Evolutionary conservation across 2,888 invertebrate species (phyloP).

Genomic region (Abscondita cerata): DNA sequence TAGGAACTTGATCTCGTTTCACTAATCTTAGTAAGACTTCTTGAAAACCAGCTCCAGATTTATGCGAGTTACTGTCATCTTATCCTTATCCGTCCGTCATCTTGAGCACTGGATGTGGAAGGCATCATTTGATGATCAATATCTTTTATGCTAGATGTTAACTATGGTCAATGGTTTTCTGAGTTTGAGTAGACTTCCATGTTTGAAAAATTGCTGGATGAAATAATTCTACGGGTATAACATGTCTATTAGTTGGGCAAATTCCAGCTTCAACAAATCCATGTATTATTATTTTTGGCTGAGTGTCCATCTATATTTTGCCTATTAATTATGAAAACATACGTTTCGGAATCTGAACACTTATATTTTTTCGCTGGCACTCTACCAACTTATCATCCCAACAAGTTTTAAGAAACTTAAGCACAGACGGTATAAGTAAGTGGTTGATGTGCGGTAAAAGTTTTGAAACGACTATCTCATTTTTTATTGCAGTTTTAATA

Average conservation of each 20-base stretch:
- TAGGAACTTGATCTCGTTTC: slow-evolving; percentile 5
- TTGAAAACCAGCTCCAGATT: slow-evolving; percentile 26
- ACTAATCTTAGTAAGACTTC: slow-evolving; percentile 28
- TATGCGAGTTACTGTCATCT: slow-evolving; percentile 14
- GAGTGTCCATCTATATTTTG: slow-evolving; percentile 4
- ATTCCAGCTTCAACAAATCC: slow-evolving; percentile 37
- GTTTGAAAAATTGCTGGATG: slow-evolving; percentile 20
- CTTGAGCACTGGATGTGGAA: neutral
- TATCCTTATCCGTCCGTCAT: neutral
- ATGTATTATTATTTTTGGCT: slow-evolving; percentile 30
- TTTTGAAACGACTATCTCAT: slow-evolving; percentile 37
- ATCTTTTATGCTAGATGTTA: neutral
- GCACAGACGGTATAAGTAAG: too few relatives aligned
- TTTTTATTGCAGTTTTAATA: slow-evolving; percentile 40
- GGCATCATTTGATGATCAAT: neutral
- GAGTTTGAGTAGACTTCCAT: slow-evolving; percentile 21
- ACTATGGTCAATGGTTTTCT: slow-evolving; percentile 8
- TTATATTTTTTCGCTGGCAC: too few relatives aligned
- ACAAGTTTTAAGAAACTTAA: too few relatives aligned
- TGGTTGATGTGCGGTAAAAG: too few relatives aligned
- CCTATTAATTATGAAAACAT: too few relatives aligned
- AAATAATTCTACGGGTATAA: slow-evolving; percentile 24
- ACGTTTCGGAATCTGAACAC: neutral
- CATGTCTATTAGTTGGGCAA: slow-evolving; percentile 28
- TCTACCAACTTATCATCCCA: too few relatives aligned